Conservation (phyloP, 2,113 vertebrate genomes). For the Tapirus terrestris region DNA sequence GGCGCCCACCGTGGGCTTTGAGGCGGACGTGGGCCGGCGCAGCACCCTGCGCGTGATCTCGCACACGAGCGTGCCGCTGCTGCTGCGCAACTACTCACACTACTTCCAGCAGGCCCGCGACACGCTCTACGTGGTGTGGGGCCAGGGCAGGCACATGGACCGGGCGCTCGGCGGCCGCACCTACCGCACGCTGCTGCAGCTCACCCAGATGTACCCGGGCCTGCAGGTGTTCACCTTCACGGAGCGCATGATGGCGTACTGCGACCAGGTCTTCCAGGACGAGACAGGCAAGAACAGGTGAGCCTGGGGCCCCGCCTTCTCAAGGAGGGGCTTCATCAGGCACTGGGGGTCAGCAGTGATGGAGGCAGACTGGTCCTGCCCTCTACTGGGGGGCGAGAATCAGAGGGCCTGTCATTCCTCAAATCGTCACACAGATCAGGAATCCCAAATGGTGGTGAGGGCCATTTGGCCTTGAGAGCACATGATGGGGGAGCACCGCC, state of each 20-base stretch:
- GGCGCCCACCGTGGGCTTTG: conserved; percentile 91
- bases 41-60: conserved; percentile 93
- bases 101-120: conserved; percentile 90
- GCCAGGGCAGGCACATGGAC: conserved; percentile 93
- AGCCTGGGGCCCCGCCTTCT: neutral
- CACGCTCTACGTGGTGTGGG: conserved; percentile 95
- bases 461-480: rapidly evolving
- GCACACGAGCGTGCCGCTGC: conserved; percentile 93
- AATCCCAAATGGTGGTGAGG: neutral
- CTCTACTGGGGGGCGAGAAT: neutral
- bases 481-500: rapidly evolving
- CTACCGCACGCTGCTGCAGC: conserved; percentile 88
- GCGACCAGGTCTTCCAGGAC: conserved; percentile 93
- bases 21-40: conserved; percentile 91
- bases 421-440: neutral
- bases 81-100: conserved; percentile 90
- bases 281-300: conserved; percentile 98
- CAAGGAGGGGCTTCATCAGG: neutral
- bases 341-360: too few species aligned
- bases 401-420: neutral
- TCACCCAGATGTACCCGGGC: conserved; percentile 87
- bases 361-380: neutral
- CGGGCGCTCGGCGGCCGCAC: conserved; percentile 88
- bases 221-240: conserved; percentile 92
- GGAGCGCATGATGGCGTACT: conserved; percentile 90